phyloP scores from a whole-genome alignment of 2,888 invertebrate genomes.

The Pterobdella sp. region DNA sequence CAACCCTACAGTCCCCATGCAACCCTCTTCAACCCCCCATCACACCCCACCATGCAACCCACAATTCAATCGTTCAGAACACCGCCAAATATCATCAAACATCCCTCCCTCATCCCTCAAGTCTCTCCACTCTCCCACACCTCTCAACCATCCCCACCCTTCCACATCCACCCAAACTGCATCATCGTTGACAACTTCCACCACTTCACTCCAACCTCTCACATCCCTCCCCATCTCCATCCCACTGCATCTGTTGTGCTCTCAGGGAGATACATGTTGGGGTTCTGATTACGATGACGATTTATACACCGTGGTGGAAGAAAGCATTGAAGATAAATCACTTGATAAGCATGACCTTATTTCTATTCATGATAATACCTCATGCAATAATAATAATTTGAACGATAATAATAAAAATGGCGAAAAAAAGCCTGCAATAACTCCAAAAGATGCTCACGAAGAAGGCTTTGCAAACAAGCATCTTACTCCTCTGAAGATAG shows the following conservation, averaged over 20 bases:
- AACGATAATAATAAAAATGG: background rate
- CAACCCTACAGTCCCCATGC: too few species aligned
- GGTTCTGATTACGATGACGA: background rate
- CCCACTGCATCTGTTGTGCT: background rate
- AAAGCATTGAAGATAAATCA: background rate
- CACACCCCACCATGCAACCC: background rate
- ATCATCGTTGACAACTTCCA: background rate
- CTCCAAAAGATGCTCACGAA: too few species aligned
- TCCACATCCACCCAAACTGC: background rate
- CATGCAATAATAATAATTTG: background rate
- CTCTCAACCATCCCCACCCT: background rate
- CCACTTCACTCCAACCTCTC: background rate
- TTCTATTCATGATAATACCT: background rate
- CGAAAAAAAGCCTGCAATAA: too few species aligned
- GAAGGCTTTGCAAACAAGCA: too few species aligned
- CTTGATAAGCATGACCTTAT: background rate
- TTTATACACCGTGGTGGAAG: background rate
- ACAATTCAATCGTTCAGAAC: background rate
- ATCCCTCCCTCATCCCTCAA: background rate
- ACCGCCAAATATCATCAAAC: background rate
- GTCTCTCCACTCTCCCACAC: background rate
- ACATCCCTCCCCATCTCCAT: background rate
- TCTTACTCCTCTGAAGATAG: too few species aligned
- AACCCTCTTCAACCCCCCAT: background rate
- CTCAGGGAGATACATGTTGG: background rate